Evolutionary conservation across 2,888 invertebrate genomes (phyloP), one percentile per base, ranked within the genome.

Genomic region (Ectropis crepuscularia): DNA sequence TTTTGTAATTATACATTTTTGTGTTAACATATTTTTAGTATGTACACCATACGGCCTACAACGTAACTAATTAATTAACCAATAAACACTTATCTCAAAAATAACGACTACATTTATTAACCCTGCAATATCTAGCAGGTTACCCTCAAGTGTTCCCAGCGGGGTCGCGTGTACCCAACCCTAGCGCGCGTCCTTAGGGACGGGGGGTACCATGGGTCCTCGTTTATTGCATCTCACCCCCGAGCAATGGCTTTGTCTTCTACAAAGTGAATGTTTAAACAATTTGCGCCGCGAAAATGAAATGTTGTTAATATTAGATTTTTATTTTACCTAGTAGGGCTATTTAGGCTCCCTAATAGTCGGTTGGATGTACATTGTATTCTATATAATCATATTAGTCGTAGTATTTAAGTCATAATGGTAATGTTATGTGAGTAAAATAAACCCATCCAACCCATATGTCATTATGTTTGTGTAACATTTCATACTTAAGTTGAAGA

Each of bases 131-230:
- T 70, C 72, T 70, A 70, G 74, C 77, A 78, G 77, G 80, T 79
- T 77, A 75, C 77, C 79, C 80, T 85, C 82, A 88, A 90, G 91
- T 89, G 87, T 79, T 82, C 91, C 88, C 91, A 65, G 75, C 76
- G 86, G 91, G 86, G 79, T 84, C 71, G 86, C 88, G 85, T 86
- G 87, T 74, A 73, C 79, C 73, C 71, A 70, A 68, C 68, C 74
- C 75, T 75, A 68, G 72, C 63, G 58, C 71, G 70, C 65, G 67
- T 70, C 68, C 74, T 75, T 9, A n/a, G 53, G 43, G 64, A 80
- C 82, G 57, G 66, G 80, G 80, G 82, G 85, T 73, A 79, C 39
- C 68, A 39, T 6, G 51, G 51, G 51, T 41, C 39, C 69, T 72
- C 75, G 81, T 84, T 86, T 88, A 87, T 85, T 81, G 76, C 81